Evolutionary conservation across 2,113 vertebrate genomes (phyloP).

Genomic region (Chroicocephalus ridibundus): DNA sequence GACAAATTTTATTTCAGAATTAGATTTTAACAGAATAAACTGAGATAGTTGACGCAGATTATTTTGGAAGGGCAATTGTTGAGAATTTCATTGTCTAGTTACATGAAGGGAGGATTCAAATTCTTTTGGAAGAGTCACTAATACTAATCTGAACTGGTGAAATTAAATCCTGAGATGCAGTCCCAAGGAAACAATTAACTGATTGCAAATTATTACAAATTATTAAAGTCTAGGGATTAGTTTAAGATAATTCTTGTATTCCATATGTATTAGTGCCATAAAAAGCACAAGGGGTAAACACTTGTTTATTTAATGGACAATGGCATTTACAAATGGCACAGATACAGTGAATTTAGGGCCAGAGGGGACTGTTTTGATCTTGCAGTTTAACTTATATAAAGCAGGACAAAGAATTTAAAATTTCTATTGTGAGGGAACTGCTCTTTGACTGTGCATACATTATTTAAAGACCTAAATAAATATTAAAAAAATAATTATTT

Average conservation of each 20-base stretch:
- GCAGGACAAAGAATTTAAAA: background rate
- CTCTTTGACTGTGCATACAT: background rate
- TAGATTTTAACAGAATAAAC: background rate
- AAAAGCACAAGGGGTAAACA: conserved; percentile 4
- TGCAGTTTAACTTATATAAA: background rate
- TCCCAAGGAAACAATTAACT: conserved; percentile 58
- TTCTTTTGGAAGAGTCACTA: conserved; percentile 33
- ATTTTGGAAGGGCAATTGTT: background rate
- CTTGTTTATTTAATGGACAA: conserved; percentile 30
- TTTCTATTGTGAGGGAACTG: background rate
- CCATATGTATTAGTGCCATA: conserved; percentile 13
- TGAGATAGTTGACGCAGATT: background rate
- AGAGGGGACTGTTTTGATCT: background rate
- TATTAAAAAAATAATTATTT: background rate
- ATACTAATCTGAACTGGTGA: conserved; percentile 5
- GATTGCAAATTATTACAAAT: conserved; percentile 53
- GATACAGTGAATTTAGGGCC: background rate
- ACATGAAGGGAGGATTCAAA: background rate
- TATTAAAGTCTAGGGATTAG: conserved; percentile 36
- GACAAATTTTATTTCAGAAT: background rate
- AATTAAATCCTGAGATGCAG: conserved; percentile 26
- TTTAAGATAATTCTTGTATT: conserved; percentile 42
- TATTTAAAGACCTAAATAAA: background rate
- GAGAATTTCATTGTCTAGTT: background rate
- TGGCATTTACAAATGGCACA: background rate